Percentiles rank a stretch among this genome's conserved stretches.
These are phyloP conservation scores for Pluvianellus socialis DNA, from an alignment of 2,113 vertebrate genomes.

Conservation along the genomic window DNA sequence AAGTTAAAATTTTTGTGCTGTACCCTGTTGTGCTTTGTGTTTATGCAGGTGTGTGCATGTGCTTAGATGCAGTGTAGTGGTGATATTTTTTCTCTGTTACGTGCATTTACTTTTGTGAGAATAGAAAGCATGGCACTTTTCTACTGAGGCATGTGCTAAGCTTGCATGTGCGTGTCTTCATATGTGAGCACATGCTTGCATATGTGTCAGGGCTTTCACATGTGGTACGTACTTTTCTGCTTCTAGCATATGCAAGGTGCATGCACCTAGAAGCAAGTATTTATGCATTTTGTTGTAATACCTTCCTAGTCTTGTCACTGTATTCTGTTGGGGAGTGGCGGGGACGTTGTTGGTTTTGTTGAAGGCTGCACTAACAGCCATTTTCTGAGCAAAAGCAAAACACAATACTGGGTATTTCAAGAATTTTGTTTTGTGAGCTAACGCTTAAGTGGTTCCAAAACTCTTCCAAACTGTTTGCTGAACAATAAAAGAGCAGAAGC, in stretches of 20 bases:
- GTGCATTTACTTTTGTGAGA: not conserved
- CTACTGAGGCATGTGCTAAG: not conserved
- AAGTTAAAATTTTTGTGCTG: not conserved
- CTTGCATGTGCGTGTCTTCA: not conserved
- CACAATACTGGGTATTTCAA: not conserved
- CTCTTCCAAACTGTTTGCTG: not conserved
- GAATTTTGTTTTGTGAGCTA: not conserved
- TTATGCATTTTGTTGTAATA: not conserved
- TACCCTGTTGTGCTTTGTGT: not conserved
- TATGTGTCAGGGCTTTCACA: not conserved
- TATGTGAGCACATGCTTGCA: not conserved
- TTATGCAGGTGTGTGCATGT: not conserved
- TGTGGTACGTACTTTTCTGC: not conserved
- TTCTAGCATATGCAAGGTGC: not conserved
- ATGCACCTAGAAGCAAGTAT: not conserved
- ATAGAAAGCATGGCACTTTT: not conserved
- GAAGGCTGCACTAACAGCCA: not conserved
- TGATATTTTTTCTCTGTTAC: not conserved
- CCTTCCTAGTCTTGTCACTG: not conserved
- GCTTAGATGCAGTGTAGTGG: not conserved
- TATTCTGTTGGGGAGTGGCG: not conserved
- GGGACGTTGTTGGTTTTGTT: not conserved
- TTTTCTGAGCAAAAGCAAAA: slow-evolving; percentile 14
- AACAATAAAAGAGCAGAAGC: not conserved
- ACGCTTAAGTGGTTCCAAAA: not conserved